A percentile compares a stretch with the other conserved stretches of the same genome.
Conservation (phyloP, 2,888 invertebrate genomes). For the Hemithea aestivaria region DNA sequence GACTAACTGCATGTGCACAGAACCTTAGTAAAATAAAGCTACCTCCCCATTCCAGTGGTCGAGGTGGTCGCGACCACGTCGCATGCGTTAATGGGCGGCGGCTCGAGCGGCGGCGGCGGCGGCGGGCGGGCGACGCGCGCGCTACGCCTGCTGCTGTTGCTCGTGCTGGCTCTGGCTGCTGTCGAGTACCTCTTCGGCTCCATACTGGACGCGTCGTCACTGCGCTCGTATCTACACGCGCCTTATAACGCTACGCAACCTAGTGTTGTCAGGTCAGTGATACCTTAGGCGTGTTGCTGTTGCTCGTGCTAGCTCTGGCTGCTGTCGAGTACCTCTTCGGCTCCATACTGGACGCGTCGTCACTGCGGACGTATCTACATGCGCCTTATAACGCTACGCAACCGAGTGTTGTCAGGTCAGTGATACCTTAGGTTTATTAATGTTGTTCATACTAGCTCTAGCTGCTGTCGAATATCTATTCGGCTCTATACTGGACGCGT, state of each 20-base stretch:
- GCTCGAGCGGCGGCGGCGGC: conserved; percentile 45
- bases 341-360: conserved; percentile 79
- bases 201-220: conserved; percentile 77
- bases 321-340: conserved; percentile 85
- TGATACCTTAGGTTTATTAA: conserved; percentile 56
- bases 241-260: conserved; percentile 67
- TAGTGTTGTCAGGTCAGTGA: conserved; percentile 49
- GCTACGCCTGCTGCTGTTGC: conserved; percentile 68
- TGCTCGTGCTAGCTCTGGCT: conserved; percentile 81
- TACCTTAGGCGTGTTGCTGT: conserved; percentile 60
- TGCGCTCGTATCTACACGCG: conserved; percentile 70
- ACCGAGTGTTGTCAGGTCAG: neutral
- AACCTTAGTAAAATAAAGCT: neutral
- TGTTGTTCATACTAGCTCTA: conserved; percentile 80
- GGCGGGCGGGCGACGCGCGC: conserved; percentile 73
- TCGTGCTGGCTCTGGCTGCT: conserved; percentile 82
- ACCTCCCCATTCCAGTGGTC: conserved; percentile 33
- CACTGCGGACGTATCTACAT: conserved; percentile 67
- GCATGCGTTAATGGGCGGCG: conserved; percentile 70
- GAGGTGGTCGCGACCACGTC: conserved; percentile 37
- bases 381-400: conserved; percentile 32
- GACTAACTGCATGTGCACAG: neutral
- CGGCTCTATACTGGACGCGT: conserved; percentile 81
- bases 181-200: conserved; percentile 85
- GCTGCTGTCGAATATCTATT: conserved; percentile 85